These are phyloP conservation scores for Podiceps cristatus DNA, from an alignment of 2,113 vertebrate species.

Conservation along the genomic window DNA sequence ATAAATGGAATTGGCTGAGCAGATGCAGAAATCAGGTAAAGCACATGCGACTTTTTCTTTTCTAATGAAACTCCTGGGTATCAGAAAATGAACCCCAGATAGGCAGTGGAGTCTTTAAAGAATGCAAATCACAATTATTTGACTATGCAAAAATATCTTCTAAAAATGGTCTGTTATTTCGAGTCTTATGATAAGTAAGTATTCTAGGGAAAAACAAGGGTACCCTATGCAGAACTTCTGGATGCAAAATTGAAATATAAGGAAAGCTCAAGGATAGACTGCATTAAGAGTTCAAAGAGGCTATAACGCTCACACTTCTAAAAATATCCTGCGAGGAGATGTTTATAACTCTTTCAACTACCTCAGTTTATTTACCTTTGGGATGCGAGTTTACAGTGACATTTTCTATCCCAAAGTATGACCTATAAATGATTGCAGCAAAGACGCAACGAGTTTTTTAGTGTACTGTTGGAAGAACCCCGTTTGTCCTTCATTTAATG, in stretches of 20 bases:
- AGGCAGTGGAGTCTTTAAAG: background rate
- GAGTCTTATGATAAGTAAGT: background rate
- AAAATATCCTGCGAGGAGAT: background rate
- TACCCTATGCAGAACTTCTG: background rate
- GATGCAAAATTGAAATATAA: background rate
- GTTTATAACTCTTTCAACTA: background rate
- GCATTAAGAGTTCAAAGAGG: fast-evolving
- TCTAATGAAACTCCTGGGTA: background rate
- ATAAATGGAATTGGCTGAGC: background rate
- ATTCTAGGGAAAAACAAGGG: background rate
- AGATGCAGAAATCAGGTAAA: background rate
- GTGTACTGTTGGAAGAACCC: background rate
- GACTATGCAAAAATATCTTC: background rate
- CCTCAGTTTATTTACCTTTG: background rate
- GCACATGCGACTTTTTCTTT: background rate
- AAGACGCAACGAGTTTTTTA: background rate
- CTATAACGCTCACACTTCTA: background rate
- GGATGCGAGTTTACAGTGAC: background rate
- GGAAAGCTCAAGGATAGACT: background rate
- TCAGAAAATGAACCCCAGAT: background rate
- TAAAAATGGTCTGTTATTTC: background rate
- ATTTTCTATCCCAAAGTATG: background rate
- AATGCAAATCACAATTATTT: background rate
- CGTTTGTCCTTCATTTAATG: background rate
- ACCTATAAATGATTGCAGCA: background rate